Percentiles rank a stretch among this genome's conserved stretches.
phyloP scores from a whole-genome alignment of 2,888 invertebrate genomes.

The Apomyelois bistriatella region DNA sequence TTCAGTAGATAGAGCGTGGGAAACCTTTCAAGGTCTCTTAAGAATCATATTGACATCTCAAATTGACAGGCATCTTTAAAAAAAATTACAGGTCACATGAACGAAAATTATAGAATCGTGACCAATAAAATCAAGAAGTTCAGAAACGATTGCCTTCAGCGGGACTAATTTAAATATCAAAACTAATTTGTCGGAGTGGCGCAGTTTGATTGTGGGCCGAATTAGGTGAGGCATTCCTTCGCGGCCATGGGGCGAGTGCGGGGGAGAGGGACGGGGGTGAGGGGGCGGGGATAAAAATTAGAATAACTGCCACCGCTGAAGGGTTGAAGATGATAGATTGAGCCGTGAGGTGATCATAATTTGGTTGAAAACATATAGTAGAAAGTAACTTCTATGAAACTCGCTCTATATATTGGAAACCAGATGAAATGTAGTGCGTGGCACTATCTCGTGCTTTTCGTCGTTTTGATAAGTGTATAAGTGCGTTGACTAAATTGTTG shows the following conservation, averaged over 20 bases:
- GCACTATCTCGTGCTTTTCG: too few relatives aligned
- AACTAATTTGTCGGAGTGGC: slow-evolving; percentile 71
- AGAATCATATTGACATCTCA: too few relatives aligned
- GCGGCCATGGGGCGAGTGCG: slow-evolving; percentile 13
- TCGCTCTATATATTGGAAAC: too few relatives aligned
- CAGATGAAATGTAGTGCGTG: too few relatives aligned
- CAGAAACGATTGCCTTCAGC: slow-evolving; percentile 44
- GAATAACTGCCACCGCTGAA: slow-evolving; percentile 31
- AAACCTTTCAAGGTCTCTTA: too few relatives aligned
- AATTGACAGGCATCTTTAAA: too few relatives aligned
- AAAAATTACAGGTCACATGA: background rate
- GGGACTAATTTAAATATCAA: slow-evolving; percentile 73
- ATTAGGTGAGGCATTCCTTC: slow-evolving; percentile 45
- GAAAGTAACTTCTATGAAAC: background rate
- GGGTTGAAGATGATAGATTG: slow-evolving; percentile 35
- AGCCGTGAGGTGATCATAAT: background rate
- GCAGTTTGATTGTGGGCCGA: slow-evolving; percentile 64
- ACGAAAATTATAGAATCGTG: slow-evolving; percentile 22
- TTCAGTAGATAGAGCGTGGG: too few relatives aligned
- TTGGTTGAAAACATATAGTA: background rate
- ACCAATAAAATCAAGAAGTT: slow-evolving; percentile 27
- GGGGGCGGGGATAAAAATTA: slow-evolving; percentile 32
- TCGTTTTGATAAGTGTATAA: too few relatives aligned
- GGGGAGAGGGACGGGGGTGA: slow-evolving; percentile 12
- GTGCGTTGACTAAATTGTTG: too few relatives aligned